A percentile compares a stretch with the other conserved stretches of the same genome.
Conservation (phyloP, 2,888 invertebrate species). For the Phortica okadai region DNA sequence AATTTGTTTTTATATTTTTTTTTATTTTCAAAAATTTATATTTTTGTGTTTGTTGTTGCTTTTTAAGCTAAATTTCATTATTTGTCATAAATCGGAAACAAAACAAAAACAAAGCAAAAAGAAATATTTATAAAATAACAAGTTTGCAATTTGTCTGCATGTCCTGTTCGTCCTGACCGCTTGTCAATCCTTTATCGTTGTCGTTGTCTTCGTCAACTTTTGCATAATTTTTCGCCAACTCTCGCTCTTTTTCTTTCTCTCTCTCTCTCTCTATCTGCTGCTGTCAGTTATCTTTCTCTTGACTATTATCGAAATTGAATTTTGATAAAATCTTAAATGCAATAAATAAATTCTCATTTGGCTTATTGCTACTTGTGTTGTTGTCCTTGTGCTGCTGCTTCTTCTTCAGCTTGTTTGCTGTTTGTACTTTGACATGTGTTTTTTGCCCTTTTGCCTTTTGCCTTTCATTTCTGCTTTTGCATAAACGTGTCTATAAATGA, state of each 20-base stretch:
- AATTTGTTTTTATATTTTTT: neutral
- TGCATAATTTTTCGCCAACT: neutral
- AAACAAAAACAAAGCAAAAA: neutral
- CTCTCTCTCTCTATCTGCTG: neutral
- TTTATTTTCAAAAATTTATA: neutral
- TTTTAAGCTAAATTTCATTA: conserved; percentile 4
- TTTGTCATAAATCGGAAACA: conserved; percentile 23
- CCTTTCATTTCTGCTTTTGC: neutral
- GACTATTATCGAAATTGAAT: conserved; percentile 19
- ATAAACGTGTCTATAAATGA: conserved; percentile 1
- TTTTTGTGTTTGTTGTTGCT: neutral
- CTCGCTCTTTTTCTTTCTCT: neutral
- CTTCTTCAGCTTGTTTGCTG: neutral
- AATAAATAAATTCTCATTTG: conserved; percentile 22
- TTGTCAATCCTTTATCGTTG: neutral
- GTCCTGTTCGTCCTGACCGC: neutral
- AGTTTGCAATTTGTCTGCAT: conserved; percentile 3
- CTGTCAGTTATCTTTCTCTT: neutral
- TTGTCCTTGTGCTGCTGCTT: conserved; percentile 11
- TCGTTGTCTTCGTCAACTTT: neutral
- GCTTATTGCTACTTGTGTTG: conserved; percentile 13
- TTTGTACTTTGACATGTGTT: conserved; percentile 18
- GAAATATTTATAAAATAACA: neutral
- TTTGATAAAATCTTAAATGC: conserved; percentile 28
- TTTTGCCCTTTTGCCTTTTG: neutral